Percentiles rank a stretch among this genome's conserved stretches.
These are phyloP conservation scores for Palaemon carinicauda DNA, from an alignment of 1,140 invertebrate species.

Conservation along the genomic window DNA sequence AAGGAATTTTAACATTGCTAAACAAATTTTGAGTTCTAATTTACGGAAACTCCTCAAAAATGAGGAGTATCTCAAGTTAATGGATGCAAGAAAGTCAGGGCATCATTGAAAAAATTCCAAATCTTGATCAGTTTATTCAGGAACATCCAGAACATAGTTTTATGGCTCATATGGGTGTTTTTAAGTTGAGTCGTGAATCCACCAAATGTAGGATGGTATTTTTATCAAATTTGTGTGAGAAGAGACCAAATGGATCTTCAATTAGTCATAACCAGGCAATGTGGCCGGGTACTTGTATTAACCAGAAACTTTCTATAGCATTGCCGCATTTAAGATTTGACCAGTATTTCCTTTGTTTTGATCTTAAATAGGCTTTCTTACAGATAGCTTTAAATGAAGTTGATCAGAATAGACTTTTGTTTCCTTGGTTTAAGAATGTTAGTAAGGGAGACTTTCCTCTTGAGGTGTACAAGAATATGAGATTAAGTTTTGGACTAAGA, in stretches of 20 bases:
- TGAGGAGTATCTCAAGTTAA: too few species aligned
- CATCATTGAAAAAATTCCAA: slow-evolving; percentile 15
- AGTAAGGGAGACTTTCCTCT: neutral
- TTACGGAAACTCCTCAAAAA: too few species aligned
- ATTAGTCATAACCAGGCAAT: neutral
- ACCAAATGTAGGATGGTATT: slow-evolving; percentile 30
- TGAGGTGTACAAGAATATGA: neutral
- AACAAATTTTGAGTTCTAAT: too few species aligned
- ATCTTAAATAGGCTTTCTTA: neutral
- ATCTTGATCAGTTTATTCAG: neutral
- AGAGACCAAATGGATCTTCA: neutral
- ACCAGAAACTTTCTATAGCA: neutral
- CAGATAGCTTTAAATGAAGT: neutral
- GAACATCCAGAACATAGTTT: slow-evolving; percentile 12
- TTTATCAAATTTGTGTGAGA: neutral
- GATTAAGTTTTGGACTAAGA: slow-evolving; percentile 13
- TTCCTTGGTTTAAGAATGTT: slow-evolving; percentile 15
- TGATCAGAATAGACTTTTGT: slow-evolving; percentile 18
- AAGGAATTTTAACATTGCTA: too few species aligned
- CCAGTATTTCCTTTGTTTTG: neutral
- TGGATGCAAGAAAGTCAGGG: neutral
- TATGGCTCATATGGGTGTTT: slow-evolving; percentile 17
- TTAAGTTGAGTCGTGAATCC: neutral
- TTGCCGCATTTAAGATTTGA: slow-evolving; percentile 7
- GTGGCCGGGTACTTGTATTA: neutral